phyloP scores from a whole-genome alignment of 2,113 vertebrate species.

The Saccopteryx leptura region DNA sequence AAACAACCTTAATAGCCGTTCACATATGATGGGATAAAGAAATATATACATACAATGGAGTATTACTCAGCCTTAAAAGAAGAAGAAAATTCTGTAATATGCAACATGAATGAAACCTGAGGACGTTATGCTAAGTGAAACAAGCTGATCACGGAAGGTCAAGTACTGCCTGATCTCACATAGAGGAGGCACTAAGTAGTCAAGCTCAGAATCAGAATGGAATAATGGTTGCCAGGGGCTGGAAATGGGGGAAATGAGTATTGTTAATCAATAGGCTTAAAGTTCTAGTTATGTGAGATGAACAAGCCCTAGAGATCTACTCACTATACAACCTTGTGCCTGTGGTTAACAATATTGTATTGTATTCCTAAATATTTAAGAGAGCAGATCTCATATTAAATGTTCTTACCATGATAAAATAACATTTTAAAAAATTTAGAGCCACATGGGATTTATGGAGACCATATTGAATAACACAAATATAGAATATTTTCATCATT shows the following conservation, averaged over 20 bases:
- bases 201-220: not conserved
- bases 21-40: not conserved
- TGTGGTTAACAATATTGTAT: not conserved
- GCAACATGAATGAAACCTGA: not conserved
- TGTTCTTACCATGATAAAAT: not conserved
- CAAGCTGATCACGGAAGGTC: not conserved
- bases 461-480: not conserved
- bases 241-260: not conserved
- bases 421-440: not conserved
- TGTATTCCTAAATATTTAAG: not conserved
- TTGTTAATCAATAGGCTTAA: not conserved
- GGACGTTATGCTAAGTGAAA: not conserved
- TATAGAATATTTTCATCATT: not conserved
- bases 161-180: not conserved
- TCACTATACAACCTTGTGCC: not conserved
- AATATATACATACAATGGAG: not conserved
- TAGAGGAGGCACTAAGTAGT: not conserved
- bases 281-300: not conserved
- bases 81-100: not conserved
- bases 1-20: not conserved
- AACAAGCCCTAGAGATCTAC: not conserved
- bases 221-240: not conserved
- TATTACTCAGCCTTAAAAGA: not conserved
- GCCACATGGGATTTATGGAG: not conserved
- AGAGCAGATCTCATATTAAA: not conserved